Evolutionary conservation across 2,888 invertebrate species (phyloP).

Genomic region (Hanleya hanleyi): DNA sequence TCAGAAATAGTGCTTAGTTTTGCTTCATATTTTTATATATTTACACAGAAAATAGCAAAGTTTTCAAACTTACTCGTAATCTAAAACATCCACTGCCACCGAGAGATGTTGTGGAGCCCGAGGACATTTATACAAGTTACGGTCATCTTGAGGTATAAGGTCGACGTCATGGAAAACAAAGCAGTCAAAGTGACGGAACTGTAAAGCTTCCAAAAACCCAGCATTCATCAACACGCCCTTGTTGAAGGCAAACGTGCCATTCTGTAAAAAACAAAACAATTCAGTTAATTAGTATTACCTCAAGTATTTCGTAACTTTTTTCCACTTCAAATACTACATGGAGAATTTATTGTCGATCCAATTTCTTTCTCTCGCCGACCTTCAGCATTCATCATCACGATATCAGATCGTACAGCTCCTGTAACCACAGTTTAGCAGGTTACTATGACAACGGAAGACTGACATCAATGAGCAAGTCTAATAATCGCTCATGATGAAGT

Average conservation of each 20-base stretch:
- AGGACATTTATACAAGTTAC: constrained; percentile 94
- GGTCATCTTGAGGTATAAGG: constrained; percentile 91
- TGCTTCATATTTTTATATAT: background rate
- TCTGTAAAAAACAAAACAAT: constrained; percentile 34
- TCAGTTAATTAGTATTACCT: too few relatives aligned
- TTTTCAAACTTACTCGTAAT: constrained; percentile 69
- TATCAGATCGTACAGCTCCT: too few relatives aligned
- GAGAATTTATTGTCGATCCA: too few relatives aligned
- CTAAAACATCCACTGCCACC: constrained; percentile 88
- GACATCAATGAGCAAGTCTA: too few relatives aligned
- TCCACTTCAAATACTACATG: too few relatives aligned
- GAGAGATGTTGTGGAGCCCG: constrained; percentile 94
- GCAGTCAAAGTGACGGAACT: constrained; percentile 83
- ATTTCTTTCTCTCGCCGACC: too few relatives aligned
- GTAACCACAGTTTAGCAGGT: too few relatives aligned
- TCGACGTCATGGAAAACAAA: constrained; percentile 98
- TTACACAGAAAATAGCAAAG: background rate
- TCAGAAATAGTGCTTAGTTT: too few relatives aligned
- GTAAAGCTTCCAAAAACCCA: constrained; percentile 92
- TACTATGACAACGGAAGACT: too few relatives aligned
- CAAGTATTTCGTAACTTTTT: too few relatives aligned
- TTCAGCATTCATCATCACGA: too few relatives aligned
- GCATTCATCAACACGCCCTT: constrained; percentile 98
- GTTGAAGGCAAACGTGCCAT: constrained; percentile 80
- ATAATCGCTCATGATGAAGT: too few relatives aligned